These are phyloP conservation scores for Aplysina aerophoba DNA, from an alignment of 37 sponge, comb jelly and placozoan species.

Conservation along the genomic window DNA sequence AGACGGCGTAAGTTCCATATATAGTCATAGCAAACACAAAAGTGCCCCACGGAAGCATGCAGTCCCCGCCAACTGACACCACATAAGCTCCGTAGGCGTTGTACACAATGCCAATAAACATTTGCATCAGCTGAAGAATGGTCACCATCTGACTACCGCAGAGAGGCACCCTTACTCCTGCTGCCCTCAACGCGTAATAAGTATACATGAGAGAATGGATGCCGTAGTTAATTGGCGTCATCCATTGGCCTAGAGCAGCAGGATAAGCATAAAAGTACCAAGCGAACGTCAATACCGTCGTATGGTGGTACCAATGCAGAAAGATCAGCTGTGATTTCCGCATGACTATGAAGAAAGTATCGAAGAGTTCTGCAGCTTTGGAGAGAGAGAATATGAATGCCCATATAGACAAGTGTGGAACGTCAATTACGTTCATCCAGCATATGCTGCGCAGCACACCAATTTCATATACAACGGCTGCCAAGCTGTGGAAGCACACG, in stretches of 20 bases:
- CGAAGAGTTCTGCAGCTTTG: slow-evolving; percentile 72
- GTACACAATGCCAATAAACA: slow-evolving; percentile 55
- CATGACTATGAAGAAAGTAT: slow-evolving; percentile 73
- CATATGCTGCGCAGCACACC: slow-evolving; percentile 44
- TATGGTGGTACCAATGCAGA: slow-evolving; percentile 89
- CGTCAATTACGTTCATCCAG: neutral
- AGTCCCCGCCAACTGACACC: neutral
- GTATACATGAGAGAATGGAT: slow-evolving; percentile 85
- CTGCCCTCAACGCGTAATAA: slow-evolving; percentile 72
- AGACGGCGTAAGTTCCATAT: slow-evolving; percentile 79
- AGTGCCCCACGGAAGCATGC: neutral
- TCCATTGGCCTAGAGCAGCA: slow-evolving; percentile 51
- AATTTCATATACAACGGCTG: neutral
- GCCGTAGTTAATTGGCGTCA: slow-evolving; percentile 52
- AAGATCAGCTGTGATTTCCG: slow-evolving; percentile 74
- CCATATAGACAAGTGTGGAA: slow-evolving; percentile 41
- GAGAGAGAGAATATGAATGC: slow-evolving; percentile 59
- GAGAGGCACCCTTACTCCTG: slow-evolving; percentile 46
- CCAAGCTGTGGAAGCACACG: slow-evolving; percentile 17
- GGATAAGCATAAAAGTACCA: slow-evolving; percentile 40
- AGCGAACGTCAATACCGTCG: slow-evolving; percentile 48
- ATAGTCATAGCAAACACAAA: slow-evolving; percentile 48
- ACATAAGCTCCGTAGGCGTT: neutral
- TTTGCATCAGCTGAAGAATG: slow-evolving; percentile 71
- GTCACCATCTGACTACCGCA: slow-evolving; percentile 49